These are phyloP conservation scores for Dryobates pubescens DNA, from an alignment of 2,797 vertebrate genomes.

Conservation along the genomic window DNA sequence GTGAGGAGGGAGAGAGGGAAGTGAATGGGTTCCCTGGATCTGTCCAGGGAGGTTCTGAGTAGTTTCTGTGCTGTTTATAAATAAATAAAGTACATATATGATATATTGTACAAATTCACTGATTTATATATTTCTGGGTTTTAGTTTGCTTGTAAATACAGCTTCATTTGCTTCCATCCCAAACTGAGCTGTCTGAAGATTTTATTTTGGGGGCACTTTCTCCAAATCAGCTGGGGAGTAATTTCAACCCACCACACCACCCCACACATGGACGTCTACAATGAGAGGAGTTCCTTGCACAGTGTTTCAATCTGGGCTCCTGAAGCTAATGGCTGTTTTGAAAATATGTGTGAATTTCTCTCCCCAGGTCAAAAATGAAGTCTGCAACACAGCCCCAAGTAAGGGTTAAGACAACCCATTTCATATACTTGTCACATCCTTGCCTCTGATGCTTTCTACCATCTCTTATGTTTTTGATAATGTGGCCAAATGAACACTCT, in stretches of 20 bases:
- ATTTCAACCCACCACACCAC: neutral
- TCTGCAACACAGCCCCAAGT: neutral
- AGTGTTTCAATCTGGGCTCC: neutral
- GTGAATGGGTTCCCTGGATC: too few species aligned
- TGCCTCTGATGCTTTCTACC: neutral
- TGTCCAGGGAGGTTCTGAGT: too few species aligned
- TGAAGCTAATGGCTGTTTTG: neutral
- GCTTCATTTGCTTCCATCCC: too few species aligned
- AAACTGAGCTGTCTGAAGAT: too few species aligned
- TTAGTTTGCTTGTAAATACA: too few species aligned
- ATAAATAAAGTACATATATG: too few species aligned
- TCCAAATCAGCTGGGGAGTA: too few species aligned
- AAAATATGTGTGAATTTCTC: neutral
- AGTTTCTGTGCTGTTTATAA: too few species aligned
- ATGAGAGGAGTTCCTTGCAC: neutral
- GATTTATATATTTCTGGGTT: too few species aligned
- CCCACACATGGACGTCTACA: neutral
- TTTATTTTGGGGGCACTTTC: too few species aligned
- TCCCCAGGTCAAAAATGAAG: neutral
- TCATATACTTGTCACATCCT: neutral
- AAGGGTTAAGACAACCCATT: neutral
- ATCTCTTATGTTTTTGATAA: neutral
- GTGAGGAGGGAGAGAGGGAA: too few species aligned
- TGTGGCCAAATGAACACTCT: neutral
- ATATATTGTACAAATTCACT: too few species aligned